Evolutionary conservation across 2,113 vertebrate genomes (phyloP).

Genomic region (Solenodon paradoxus): DNA sequence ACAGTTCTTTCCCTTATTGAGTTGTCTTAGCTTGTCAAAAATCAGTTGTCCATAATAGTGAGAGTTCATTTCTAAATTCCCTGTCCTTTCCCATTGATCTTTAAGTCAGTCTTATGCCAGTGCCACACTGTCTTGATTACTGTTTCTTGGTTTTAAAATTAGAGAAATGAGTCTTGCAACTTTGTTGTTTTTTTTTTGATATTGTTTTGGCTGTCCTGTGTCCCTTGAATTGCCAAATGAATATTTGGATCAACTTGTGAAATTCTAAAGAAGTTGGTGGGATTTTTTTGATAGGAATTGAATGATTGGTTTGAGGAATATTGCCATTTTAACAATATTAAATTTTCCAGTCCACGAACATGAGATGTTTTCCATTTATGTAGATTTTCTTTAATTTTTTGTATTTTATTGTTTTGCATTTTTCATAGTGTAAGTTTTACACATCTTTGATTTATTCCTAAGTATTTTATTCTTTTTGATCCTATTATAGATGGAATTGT

Average conservation of each 20-base stretch:
- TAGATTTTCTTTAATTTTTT: neutral
- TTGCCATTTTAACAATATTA: neutral
- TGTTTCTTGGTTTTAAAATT: conserved; percentile 26
- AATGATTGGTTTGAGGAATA: neutral
- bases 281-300: neutral
- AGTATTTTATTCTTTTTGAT: conserved; percentile 6
- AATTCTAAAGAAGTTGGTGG: neutral
- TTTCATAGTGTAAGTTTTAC: conserved; percentile 9
- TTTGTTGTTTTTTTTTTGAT: neutral
- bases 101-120: neutral
- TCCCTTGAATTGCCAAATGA: neutral
- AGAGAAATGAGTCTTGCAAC: neutral
- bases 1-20: neutral
- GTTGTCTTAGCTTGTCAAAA: neutral
- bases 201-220: neutral
- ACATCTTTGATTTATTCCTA: neutral
- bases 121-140: neutral
- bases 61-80: neutral
- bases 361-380: neutral
- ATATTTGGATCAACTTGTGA: neutral
- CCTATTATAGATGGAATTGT: conserved; percentile 20
- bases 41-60: neutral
- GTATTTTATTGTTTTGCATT: conserved; percentile 14
- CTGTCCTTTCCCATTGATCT: neutral
- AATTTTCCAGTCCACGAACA: neutral